Percentiles rank a stretch among this genome's conserved stretches.
Conservation (phyloP, 2,113 vertebrate species). For the Tachysurus vachellii region DNA sequence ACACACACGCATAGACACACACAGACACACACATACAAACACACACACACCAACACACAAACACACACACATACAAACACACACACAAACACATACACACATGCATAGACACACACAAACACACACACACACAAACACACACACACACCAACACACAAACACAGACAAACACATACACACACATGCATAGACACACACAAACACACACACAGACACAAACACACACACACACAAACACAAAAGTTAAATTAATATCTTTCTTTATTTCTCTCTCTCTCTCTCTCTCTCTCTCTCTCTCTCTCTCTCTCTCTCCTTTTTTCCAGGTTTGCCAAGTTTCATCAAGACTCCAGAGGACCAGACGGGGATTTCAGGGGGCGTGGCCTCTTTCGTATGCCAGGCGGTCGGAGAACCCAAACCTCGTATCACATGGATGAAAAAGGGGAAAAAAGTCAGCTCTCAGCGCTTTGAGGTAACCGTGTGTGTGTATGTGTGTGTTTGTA, state of each 20-base stretch:
- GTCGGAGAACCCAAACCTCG: slow-evolving; percentile 93
- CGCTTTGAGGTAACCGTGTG: slow-evolving; percentile 84
- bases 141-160: neutral
- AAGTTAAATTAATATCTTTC: neutral
- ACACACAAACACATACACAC: neutral
- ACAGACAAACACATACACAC: neutral
- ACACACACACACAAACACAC: neutral
- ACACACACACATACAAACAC: neutral
- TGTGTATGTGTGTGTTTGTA: neutral
- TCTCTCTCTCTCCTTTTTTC: neutral
- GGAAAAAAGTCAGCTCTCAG: slow-evolving; percentile 99
- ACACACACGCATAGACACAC: neutral
- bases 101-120: neutral
- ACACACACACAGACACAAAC: neutral
- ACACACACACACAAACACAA: neutral
- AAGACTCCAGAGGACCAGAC: slow-evolving; percentile 97
- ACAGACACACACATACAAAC: neutral
- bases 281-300: neutral
- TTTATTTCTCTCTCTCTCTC: neutral
- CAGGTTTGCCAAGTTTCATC: slow-evolving; percentile 89
- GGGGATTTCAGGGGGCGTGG: slow-evolving; percentile 95
- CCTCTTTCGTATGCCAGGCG: slow-evolving; percentile 97
- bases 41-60: neutral
- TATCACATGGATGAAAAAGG: slow-evolving; percentile 99
- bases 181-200: neutral